phyloP scores from a whole-genome alignment of 2,797 vertebrate species.

The Artibeus jamaicensis region DNA sequence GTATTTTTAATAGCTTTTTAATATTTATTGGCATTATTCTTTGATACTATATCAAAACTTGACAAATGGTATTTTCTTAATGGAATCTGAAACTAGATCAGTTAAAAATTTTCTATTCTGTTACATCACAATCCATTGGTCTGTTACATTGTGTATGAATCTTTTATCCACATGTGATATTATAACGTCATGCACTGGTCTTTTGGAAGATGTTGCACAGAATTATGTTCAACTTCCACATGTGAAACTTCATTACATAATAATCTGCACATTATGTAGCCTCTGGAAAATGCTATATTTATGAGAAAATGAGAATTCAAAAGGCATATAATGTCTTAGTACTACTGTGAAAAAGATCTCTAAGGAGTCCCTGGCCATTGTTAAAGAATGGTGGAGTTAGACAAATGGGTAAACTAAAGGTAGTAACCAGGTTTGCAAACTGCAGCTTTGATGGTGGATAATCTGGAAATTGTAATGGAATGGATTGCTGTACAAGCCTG shows the following conservation, averaged over 20 bases:
- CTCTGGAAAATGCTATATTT: not conserved
- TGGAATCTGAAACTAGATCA: conserved; percentile 21
- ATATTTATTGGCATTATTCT: conserved; percentile 9
- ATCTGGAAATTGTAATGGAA: conserved; percentile 11
- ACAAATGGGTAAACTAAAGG: not conserved
- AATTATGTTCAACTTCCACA: conserved; percentile 41
- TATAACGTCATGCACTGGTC: not conserved
- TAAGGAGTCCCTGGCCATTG: not conserved
- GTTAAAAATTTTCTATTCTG: conserved; percentile 25
- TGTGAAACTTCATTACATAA: conserved; percentile 19
- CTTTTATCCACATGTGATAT: conserved; percentile 29
- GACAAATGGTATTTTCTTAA: conserved; percentile 36
- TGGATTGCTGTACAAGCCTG: not conserved
- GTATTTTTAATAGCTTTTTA: conserved; percentile 39
- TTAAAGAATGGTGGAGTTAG: not conserved
- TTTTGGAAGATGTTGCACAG: conserved; percentile 33
- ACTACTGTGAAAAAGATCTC: not conserved
- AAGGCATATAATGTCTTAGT: not conserved
- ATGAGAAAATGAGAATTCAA: not conserved
- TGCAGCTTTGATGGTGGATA: not conserved
- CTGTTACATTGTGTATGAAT: not conserved
- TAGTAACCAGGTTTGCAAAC: not conserved
- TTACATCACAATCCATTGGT: not conserved
- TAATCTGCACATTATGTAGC: not conserved
- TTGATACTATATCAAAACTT: conserved; percentile 21